phyloP scores from a whole-genome alignment of 53 echinoderm and acorn worm species.

The Luidia sarsii region DNA sequence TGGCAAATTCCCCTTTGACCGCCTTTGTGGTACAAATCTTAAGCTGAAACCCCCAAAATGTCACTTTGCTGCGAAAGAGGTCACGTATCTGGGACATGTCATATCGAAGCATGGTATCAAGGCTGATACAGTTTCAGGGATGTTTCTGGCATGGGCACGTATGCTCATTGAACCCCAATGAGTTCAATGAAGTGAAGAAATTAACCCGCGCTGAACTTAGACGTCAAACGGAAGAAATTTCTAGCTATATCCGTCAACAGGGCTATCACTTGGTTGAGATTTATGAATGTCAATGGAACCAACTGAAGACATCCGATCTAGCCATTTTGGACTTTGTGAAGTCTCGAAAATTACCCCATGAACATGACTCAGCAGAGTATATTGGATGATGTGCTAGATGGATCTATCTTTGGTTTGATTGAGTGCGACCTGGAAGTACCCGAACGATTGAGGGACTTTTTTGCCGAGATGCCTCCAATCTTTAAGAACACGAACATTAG shows the following conservation, averaged over 20 bases:
- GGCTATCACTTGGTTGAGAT: background rate
- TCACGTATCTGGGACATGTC: slow-evolving; percentile 35
- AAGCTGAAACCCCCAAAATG: slow-evolving; percentile 27
- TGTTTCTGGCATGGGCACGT: slow-evolving; percentile 23
- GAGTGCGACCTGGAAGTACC: slow-evolving; percentile 58
- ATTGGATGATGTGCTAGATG: background rate
- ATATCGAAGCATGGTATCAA: background rate
- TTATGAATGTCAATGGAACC: background rate
- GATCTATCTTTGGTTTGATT: slow-evolving; percentile 43
- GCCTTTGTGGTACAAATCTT: background rate
- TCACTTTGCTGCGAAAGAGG: slow-evolving; percentile 1
- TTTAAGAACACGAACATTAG: slow-evolving; percentile 47
- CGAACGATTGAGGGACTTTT: background rate
- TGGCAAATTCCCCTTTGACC: slow-evolving; percentile 57
- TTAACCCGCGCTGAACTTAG: background rate
- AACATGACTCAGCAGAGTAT: slow-evolving; percentile 25
- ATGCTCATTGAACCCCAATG: background rate
- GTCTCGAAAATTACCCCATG: background rate
- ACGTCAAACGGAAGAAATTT: background rate
- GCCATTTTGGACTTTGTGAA: background rate
- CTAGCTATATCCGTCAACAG: background rate
- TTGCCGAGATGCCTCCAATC: slow-evolving; percentile 63
- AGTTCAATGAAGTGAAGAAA: background rate
- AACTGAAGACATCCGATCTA: background rate
- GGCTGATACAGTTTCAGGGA: background rate